Conservation (phyloP, 2,888 invertebrate species). For the Fissipunctia ypsillon region DNA sequence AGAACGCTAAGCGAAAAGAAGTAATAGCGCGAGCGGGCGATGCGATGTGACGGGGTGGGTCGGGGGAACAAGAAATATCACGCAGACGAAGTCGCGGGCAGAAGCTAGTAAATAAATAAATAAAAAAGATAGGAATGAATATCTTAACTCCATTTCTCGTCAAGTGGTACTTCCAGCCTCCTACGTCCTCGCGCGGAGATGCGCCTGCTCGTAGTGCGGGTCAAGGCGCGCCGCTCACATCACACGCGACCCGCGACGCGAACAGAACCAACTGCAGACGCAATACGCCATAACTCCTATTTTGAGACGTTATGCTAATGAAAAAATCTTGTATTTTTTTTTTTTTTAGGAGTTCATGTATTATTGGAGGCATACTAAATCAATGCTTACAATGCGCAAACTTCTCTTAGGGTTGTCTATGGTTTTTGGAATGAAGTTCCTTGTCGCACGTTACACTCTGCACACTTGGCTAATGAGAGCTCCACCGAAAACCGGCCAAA, state of each 20-base stretch:
- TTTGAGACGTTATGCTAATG: conserved; percentile 57
- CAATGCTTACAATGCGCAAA: background rate
- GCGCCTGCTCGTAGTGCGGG: conserved; percentile 78
- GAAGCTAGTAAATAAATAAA: too few species aligned
- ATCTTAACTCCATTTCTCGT: background rate
- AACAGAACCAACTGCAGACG: conserved; percentile 71
- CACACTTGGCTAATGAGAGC: too few species aligned
- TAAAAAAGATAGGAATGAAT: too few species aligned
- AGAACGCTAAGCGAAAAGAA: too few species aligned
- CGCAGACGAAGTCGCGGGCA: too few species aligned
- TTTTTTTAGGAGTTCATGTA: background rate
- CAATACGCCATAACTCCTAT: conserved; percentile 70
- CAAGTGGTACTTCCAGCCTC: conserved; percentile 65
- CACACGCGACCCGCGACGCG: conserved; percentile 68
- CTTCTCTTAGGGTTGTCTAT: too few species aligned
- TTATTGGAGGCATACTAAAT: background rate
- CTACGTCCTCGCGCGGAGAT: conserved; percentile 73
- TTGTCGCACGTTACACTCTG: too few species aligned
- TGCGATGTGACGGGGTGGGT: too few species aligned
- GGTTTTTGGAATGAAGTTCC: too few species aligned
- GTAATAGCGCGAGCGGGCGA: too few species aligned
- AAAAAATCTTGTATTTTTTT: conserved; percentile 57
- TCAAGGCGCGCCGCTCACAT: conserved; percentile 84
- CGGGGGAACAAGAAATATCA: too few species aligned
- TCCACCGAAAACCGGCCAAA: too few species aligned